A percentile compares a stretch with the other conserved stretches of the same genome.
These are phyloP conservation scores for Nothocercus nigrocapillus DNA, from an alignment of 2,113 vertebrate genomes.

Conservation along the genomic window DNA sequence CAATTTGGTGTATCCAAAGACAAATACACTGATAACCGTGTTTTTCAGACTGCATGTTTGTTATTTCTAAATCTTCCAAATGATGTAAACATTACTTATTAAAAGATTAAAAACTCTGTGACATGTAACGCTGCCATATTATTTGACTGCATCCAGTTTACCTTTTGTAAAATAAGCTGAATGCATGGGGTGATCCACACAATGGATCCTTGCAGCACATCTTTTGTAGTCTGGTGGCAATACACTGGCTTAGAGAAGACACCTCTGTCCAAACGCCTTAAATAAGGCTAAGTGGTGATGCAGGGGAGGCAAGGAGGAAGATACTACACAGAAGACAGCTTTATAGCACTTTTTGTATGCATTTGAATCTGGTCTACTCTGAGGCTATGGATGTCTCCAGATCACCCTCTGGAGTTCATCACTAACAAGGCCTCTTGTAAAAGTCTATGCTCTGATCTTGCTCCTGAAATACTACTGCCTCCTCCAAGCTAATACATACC, in stretches of 20 bases:
- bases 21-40: rapidly evolving
- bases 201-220: background rate
- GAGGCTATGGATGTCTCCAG: background rate
- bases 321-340: background rate
- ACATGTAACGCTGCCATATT: background rate
- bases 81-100: background rate
- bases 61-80: background rate
- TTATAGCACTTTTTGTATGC: background rate
- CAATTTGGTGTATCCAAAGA: background rate
- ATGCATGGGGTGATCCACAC: rapidly evolving
- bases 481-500: background rate
- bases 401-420: background rate
- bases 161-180: background rate
- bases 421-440: background rate
- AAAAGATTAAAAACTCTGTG: background rate
- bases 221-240: background rate
- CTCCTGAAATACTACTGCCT: background rate
- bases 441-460: background rate
- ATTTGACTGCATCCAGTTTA: background rate
- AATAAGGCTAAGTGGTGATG: background rate
- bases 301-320: background rate
- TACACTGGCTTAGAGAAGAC: background rate
- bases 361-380: background rate
- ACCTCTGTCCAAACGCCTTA: background rate
- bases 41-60: background rate